A percentile compares a stretch with the other conserved stretches of the same genome.
Conservation (phyloP, 2,113 vertebrate genomes). For the Otolemur garnettii region DNA sequence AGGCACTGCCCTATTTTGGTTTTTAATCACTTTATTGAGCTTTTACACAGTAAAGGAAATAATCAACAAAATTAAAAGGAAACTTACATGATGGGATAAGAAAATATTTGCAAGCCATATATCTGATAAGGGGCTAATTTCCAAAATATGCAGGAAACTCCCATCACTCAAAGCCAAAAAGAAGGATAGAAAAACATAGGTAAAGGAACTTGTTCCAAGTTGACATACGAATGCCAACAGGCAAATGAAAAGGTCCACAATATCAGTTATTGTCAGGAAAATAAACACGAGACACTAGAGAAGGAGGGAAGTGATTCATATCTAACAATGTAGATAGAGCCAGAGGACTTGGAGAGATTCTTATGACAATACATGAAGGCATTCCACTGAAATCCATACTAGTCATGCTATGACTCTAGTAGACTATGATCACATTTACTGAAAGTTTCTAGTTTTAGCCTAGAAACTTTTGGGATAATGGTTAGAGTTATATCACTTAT, state of each 20-base stretch:
- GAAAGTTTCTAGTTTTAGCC: constrained; percentile 94
- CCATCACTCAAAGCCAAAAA: background rate
- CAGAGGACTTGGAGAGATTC: constrained; percentile 90
- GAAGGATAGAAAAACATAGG: background rate
- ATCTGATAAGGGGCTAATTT: background rate
- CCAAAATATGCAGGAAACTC: background rate
- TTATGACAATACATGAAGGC: constrained; percentile 91
- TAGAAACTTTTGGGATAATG: constrained; percentile 94
- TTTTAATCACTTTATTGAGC: background rate
- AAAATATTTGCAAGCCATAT: background rate
- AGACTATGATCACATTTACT: constrained; percentile 93
- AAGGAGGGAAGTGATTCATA: constrained; percentile 91
- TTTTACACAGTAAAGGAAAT: background rate
- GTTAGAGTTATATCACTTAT: constrained; percentile 90
- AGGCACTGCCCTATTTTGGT: no score
- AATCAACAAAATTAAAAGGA: background rate
- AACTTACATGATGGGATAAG: background rate
- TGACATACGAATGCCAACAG: background rate
- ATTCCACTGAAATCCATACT: constrained; percentile 91
- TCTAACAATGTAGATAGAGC: constrained; percentile 85
- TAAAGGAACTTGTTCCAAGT: background rate
- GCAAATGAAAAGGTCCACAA: background rate
- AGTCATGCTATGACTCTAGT: constrained; percentile 93
- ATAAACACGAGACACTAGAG: constrained; percentile 80
- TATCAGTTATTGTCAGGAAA: background rate